Conservation (phyloP, 1,140 invertebrate genomes). For the Littorina saxatilis region DNA sequence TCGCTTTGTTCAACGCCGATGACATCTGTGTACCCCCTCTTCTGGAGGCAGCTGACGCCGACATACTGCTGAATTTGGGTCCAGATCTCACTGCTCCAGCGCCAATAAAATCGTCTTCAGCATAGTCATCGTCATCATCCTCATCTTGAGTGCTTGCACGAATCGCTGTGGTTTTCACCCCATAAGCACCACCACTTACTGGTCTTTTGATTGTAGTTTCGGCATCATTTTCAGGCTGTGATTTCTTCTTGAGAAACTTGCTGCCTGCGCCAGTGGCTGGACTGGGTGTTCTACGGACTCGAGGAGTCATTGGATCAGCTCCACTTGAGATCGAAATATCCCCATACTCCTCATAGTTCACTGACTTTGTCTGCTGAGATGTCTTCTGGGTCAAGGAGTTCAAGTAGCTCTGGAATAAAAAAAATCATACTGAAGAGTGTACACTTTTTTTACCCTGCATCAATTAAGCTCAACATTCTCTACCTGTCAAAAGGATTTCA, state of each 20-base stretch:
- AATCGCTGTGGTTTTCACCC: not conserved
- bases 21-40: slow-evolving; percentile 28
- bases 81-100: not conserved
- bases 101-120: not conserved
- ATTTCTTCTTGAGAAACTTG: slow-evolving; percentile 64
- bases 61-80: not conserved
- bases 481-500: no score
- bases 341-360: slow-evolving; percentile 61
- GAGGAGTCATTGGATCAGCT: slow-evolving; percentile 42
- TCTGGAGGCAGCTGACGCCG: not conserved
- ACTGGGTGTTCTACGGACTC: slow-evolving; percentile 30
- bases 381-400: slow-evolving; percentile 62
- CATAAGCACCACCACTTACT: not conserved
- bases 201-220: not conserved
- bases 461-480: no score
- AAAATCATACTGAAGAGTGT: no score
- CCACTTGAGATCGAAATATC: slow-evolving; percentile 65
- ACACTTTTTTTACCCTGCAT: no score
- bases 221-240: not conserved
- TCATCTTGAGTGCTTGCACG: not conserved
- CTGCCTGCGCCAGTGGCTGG: slow-evolving; percentile 44
- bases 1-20: slow-evolving; percentile 56
- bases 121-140: slow-evolving; percentile 18
- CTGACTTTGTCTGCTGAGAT: slow-evolving; percentile 50
- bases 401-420: slow-evolving; percentile 61